phyloP scores from a whole-genome alignment of 2,797 vertebrate species.

The Cossypha polioptera region DNA sequence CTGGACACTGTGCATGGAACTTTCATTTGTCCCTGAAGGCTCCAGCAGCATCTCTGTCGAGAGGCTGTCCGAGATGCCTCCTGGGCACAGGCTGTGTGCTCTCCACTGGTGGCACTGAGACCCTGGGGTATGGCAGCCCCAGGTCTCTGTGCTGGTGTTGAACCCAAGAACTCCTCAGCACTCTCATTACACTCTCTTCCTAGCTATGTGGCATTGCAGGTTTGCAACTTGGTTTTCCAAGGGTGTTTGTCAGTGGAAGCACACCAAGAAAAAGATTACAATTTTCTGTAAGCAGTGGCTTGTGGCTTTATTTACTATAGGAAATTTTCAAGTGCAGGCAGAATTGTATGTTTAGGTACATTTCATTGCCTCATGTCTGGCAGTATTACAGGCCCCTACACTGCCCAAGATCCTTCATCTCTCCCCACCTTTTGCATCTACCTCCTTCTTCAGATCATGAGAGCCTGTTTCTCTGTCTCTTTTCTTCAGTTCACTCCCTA shows the following conservation, averaged over 20 bases:
- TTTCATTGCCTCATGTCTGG: background rate
- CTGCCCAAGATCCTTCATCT: background rate
- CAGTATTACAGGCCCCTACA: background rate
- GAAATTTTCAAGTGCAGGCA: background rate
- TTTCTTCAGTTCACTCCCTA: background rate
- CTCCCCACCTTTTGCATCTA: background rate
- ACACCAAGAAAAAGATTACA: background rate
- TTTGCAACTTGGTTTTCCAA: background rate
- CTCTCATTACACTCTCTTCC: background rate
- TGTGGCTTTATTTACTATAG: background rate
- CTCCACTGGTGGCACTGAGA: background rate
- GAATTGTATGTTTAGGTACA: background rate
- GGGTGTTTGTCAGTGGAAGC: background rate
- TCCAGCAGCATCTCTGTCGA: background rate
- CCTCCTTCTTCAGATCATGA: background rate
- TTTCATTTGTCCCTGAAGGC: background rate
- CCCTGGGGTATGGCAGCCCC: rapidly evolving
- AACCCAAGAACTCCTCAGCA: rapidly evolving
- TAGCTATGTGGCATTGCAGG: background rate
- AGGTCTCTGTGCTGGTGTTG: rapidly evolving
- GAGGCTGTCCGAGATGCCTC: background rate
- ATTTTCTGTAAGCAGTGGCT: background rate
- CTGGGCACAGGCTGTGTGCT: background rate
- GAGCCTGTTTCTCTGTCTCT: background rate
- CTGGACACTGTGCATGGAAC: background rate